phyloP scores from a whole-genome alignment of 2,113 vertebrate species.

The Amazona vittata region DNA sequence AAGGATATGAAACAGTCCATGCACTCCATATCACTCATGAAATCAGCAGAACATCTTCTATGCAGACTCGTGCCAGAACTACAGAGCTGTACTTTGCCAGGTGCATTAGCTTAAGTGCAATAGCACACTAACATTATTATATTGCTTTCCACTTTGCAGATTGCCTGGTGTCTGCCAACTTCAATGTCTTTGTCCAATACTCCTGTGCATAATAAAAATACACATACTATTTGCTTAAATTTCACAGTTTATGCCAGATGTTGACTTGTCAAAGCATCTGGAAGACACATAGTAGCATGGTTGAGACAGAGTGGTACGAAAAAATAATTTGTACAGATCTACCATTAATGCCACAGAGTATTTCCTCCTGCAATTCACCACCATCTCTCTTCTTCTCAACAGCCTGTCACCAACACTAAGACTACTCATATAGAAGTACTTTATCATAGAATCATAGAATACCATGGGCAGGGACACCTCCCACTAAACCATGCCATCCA shows the following conservation, averaged over 20 bases:
- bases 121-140: fast-evolving
- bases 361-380: neutral
- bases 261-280: neutral
- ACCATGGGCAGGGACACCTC: no score
- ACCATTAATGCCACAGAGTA: neutral
- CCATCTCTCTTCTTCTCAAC: neutral
- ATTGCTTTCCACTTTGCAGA: neutral
- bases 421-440: constrained; percentile 2
- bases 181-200: neutral
- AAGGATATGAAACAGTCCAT: fast-evolving
- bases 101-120: neutral
- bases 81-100: neutral
- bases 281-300: neutral
- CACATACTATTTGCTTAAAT: neutral
- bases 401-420: neutral
- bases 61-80: neutral
- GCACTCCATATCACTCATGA: neutral
- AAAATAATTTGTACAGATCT: neutral
- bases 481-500: no score
- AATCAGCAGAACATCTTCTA: neutral
- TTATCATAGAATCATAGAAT: neutral
- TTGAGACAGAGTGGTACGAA: neutral
- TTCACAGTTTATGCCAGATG: neutral
- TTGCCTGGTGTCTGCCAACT: neutral
- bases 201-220: neutral